Evolutionary conservation across 2,888 invertebrate genomes (phyloP).

Genomic region (Thumatha senex): DNA sequence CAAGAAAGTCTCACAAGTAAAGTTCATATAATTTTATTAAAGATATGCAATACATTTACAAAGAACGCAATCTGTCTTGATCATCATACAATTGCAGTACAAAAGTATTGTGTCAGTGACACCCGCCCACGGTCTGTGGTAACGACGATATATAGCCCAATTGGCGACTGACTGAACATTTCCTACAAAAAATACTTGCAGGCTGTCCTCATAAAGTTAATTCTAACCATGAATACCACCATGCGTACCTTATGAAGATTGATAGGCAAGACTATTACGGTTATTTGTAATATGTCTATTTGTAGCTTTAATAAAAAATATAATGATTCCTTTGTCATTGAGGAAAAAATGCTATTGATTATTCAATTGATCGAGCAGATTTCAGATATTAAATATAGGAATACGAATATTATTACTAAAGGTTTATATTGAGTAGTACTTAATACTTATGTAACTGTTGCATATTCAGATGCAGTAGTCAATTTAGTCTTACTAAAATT

Average conservation of each 20-base stretch:
- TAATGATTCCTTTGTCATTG: background rate
- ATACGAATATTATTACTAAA: too few species aligned
- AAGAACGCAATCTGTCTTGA: slow-evolving; percentile 32
- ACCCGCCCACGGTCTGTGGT: slow-evolving; percentile 48
- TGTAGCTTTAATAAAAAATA: background rate
- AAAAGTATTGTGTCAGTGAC: slow-evolving; percentile 50
- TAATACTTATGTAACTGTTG: background rate
- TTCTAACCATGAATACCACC: slow-evolving; percentile 3
- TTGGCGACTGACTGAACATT: slow-evolving; percentile 62
- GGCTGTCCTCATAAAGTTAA: slow-evolving; percentile 6
- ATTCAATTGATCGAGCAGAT: too few species aligned
- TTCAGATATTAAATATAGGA: too few species aligned
- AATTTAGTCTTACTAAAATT: slow-evolving; percentile 34
- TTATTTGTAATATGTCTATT: background rate
- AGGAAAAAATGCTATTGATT: too few species aligned
- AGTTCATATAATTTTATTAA: background rate
- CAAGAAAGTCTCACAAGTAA: background rate
- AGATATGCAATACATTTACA: slow-evolving; percentile 16
- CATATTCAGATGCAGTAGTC: slow-evolving; percentile 8
- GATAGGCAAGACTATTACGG: background rate
- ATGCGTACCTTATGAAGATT: slow-evolving; percentile 19
- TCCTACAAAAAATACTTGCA: slow-evolving; percentile 36
- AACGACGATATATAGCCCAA: slow-evolving; percentile 62
- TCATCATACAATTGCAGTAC: slow-evolving; percentile 56
- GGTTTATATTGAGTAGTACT: background rate